Percentiles rank a stretch among this genome's conserved stretches.
Evolutionary conservation across 2,113 vertebrate species (phyloP).

Genomic region (Abramis brama): DNA sequence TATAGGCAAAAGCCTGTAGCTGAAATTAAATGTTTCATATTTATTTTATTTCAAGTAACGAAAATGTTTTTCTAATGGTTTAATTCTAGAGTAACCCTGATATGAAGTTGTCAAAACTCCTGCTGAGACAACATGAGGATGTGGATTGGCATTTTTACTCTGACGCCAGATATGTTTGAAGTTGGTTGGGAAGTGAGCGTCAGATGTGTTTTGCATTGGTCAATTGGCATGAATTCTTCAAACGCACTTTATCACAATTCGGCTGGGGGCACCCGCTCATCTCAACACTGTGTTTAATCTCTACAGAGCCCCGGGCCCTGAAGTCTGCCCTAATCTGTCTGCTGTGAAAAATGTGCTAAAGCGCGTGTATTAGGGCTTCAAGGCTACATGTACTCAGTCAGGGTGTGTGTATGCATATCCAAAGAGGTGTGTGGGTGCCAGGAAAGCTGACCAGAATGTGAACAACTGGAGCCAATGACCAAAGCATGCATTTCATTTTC

Average conservation of each 20-base stretch:
- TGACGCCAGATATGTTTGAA: slow-evolving; percentile 54
- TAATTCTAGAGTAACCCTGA: background rate
- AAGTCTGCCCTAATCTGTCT: slow-evolving; percentile 42
- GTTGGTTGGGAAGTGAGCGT: slow-evolving; percentile 44
- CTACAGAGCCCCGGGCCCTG: slow-evolving; percentile 52
- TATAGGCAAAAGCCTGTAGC: no score
- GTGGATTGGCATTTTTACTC: slow-evolving; percentile 2
- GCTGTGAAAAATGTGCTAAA: slow-evolving; percentile 56
- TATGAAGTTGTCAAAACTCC: slow-evolving; percentile 15
- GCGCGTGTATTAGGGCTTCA: slow-evolving; percentile 38
- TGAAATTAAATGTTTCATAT: background rate
- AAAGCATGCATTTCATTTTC: background rate
- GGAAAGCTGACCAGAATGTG: slow-evolving; percentile 39
- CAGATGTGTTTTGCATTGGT: slow-evolving; percentile 45
- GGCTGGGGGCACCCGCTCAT: slow-evolving; percentile 40
- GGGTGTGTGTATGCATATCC: slow-evolving; percentile 58
- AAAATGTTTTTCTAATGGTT: background rate
- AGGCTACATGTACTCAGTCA: slow-evolving; percentile 54
- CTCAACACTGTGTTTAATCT: slow-evolving; percentile 64
- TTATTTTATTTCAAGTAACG: background rate
- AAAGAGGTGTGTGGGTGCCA: slow-evolving; percentile 33
- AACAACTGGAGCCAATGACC: background rate
- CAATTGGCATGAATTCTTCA: slow-evolving; percentile 65
- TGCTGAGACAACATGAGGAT: slow-evolving; percentile 9
- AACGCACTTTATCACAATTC: slow-evolving; percentile 56